Conservation (phyloP, 2,113 vertebrate genomes). For the Arenaria interpres region DNA sequence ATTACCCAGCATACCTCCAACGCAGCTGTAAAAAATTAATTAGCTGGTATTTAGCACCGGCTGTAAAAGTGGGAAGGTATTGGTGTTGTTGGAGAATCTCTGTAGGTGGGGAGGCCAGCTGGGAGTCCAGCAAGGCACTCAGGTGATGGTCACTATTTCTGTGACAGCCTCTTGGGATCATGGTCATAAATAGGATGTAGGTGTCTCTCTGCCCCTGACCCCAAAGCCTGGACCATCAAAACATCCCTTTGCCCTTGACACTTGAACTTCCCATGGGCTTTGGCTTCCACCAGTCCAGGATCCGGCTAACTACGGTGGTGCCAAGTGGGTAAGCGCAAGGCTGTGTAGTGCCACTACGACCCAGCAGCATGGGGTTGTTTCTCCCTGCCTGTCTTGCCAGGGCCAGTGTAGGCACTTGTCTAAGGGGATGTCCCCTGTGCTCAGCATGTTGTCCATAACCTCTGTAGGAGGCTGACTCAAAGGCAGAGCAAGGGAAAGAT, state of each 20-base stretch:
- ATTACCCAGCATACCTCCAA: background rate
- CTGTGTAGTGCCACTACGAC: rapidly evolving
- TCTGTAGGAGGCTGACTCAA: background rate
- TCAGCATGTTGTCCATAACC: background rate
- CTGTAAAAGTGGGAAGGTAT: background rate
- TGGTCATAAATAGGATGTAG: background rate
- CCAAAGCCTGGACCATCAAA: background rate
- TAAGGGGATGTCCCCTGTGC: background rate
- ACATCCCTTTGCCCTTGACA: background rate
- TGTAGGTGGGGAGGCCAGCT: background rate
- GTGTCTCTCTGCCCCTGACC: rapidly evolving
- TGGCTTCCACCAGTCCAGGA: background rate
- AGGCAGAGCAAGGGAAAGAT: background rate
- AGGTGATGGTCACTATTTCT: background rate
- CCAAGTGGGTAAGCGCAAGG: background rate
- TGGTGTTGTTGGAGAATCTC: background rate
- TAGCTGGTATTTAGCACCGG: background rate
- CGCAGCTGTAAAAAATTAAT: constrained; percentile 4
- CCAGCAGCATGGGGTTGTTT: background rate
- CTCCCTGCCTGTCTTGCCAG: background rate
- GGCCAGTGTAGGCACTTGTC: background rate
- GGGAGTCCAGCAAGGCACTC: background rate
- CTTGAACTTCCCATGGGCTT: background rate
- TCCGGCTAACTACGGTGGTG: background rate
- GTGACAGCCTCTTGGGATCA: background rate